Evolutionary conservation across 2,113 vertebrate species (phyloP).

Genomic region (Gallinago media): DNA sequence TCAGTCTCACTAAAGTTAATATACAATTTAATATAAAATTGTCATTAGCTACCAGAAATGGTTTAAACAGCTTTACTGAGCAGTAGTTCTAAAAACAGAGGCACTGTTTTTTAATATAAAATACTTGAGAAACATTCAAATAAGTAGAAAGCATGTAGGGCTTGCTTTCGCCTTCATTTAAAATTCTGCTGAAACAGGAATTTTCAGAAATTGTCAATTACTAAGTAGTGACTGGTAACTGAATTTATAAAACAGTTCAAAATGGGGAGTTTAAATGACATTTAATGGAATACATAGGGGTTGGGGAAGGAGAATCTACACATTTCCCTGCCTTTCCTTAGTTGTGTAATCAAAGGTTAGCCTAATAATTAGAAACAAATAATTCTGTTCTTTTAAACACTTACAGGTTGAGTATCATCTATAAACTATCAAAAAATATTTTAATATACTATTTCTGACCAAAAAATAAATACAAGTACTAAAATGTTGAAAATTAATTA

Average conservation of each 20-base stretch:
- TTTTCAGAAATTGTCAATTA: conserved; percentile 80
- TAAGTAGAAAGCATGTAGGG: conserved; percentile 84
- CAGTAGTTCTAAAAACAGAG: conserved; percentile 91
- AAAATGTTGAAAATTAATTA: conserved; percentile 86
- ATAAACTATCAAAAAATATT: conserved; percentile 88
- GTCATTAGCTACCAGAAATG: conserved; percentile 89
- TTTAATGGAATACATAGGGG: conserved; percentile 74
- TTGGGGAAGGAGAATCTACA: conserved; percentile 75
- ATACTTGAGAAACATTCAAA: conserved; percentile 93
- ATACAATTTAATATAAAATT: conserved; percentile 91
- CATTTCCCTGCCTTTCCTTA: conserved; percentile 84
- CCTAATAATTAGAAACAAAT: conserved; percentile 81
- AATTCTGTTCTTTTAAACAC: conserved; percentile 79
- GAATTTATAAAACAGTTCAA: conserved; percentile 82
- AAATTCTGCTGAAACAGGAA: conserved; percentile 82
- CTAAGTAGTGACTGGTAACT: conserved; percentile 78
- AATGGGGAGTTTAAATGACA: conserved; percentile 77
- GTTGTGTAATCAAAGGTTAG: conserved; percentile 79
- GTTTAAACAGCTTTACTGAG: conserved; percentile 87
- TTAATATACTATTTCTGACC: conserved; percentile 86
- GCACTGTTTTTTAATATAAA: conserved; percentile 90
- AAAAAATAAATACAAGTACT: conserved; percentile 87
- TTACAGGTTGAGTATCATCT: conserved; percentile 81
- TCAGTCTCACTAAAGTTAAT: conserved; percentile 87
- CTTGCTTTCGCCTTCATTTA: conserved; percentile 82